A percentile compares a stretch with the other conserved stretches of the same genome.
Conservation (phyloP, 2,113 vertebrate species). For the Ophiodon elongatus region DNA sequence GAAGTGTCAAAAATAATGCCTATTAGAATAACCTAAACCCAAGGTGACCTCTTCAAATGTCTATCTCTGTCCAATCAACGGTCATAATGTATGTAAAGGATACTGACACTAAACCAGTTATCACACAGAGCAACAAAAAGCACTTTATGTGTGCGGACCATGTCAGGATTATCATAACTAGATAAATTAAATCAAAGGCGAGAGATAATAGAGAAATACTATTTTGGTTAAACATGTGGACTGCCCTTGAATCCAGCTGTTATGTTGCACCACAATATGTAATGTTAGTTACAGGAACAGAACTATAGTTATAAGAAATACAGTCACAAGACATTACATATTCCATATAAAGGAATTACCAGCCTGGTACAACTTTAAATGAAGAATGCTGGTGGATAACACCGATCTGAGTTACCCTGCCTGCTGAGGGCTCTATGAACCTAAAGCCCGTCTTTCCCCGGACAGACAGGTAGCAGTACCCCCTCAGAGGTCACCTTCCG, state of each 20-base stretch:
- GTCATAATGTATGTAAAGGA: background rate
- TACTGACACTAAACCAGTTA: background rate
- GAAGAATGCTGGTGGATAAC: no score
- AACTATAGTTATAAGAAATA: background rate
- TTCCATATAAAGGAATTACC: background rate
- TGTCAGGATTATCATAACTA: conserved; percentile 8
- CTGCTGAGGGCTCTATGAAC: background rate
- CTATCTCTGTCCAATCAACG: background rate
- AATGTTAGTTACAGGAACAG: background rate
- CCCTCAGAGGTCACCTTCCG: background rate
- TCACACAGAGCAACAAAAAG: conserved; percentile 1
- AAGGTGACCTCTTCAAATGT: background rate
- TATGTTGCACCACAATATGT: background rate
- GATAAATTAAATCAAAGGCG: background rate
- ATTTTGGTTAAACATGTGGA: background rate
- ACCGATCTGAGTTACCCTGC: background rate
- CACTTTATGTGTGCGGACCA: background rate
- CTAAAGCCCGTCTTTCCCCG: no score
- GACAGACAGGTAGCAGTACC: background rate
- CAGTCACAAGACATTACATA: no score
- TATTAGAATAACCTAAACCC: background rate
- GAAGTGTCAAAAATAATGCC: background rate
- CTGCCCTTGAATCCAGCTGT: background rate
- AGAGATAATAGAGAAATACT: background rate
- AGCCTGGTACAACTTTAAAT: background rate